A percentile compares a stretch with the other conserved stretches of the same genome.
Conservation (phyloP, 2,113 vertebrate genomes). For the Barnardius zonarius region DNA sequence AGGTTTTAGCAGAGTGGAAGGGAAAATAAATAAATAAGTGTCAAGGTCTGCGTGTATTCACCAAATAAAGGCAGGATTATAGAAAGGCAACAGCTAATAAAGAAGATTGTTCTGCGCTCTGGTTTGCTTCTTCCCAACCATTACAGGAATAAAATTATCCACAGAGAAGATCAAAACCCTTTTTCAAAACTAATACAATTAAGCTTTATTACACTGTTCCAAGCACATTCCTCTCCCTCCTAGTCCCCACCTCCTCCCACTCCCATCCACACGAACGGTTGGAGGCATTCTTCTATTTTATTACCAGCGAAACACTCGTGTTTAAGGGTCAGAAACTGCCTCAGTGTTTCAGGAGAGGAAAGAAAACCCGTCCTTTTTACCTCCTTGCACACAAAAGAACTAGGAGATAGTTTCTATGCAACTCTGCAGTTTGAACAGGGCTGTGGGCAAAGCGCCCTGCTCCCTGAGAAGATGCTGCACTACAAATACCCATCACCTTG, state of each 20-base stretch:
- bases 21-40: slow-evolving; percentile 64
- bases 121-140: slow-evolving; percentile 69
- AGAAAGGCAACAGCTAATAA: slow-evolving; percentile 75
- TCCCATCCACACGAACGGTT: slow-evolving; percentile 16
- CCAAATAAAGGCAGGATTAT: slow-evolving; percentile 70
- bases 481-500: not conserved
- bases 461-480: not conserved
- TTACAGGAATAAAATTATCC: slow-evolving; percentile 73
- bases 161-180: slow-evolving; percentile 69
- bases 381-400: not conserved
- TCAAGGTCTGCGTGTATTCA: slow-evolving; percentile 68
- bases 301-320: slow-evolving; percentile 47
- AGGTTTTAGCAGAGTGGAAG: slow-evolving; percentile 27
- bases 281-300: slow-evolving; percentile 50
- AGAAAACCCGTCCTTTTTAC: slow-evolving; percentile 32
- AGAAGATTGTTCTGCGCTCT: slow-evolving; percentile 63
- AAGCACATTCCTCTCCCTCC: slow-evolving; percentile 50
- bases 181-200: slow-evolving; percentile 76
- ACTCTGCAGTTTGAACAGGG: not conserved
- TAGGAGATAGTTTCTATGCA: not conserved
- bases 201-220: slow-evolving; percentile 70
- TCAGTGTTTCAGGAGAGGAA: slow-evolving; percentile 18
- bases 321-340: slow-evolving; percentile 63
- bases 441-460: not conserved
- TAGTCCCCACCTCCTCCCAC: slow-evolving; percentile 12